phyloP scores from a whole-genome alignment of 2,888 invertebrate species.

The Osmoderma eremita region DNA sequence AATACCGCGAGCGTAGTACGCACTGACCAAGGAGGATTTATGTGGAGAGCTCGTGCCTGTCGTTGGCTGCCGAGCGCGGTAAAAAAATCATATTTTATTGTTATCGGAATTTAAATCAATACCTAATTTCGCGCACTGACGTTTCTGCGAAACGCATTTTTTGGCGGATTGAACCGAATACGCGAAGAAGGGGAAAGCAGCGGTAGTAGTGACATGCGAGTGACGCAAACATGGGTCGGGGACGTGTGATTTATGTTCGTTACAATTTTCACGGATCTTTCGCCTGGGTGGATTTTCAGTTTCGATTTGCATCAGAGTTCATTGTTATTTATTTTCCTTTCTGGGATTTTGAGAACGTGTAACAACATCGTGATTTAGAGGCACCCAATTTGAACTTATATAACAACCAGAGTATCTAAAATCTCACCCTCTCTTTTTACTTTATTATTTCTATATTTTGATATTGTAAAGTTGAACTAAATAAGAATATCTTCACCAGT shows the following conservation, averaged over 20 bases:
- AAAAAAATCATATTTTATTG: constrained; percentile 38
- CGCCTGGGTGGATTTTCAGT: neutral
- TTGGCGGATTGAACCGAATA: neutral
- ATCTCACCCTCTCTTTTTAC: no score
- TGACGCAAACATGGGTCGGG: neutral
- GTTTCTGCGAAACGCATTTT: constrained; percentile 2
- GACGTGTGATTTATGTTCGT: constrained; percentile 12
- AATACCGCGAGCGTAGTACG: neutral
- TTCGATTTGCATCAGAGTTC: no score
- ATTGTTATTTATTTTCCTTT: no score
- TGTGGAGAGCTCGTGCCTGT: neutral
- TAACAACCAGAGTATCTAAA: no score
- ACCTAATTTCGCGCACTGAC: constrained; percentile 33
- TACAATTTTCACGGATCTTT: constrained; percentile 3
- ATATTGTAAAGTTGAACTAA: no score
- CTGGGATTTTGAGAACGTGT: no score
- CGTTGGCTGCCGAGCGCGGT: constrained; percentile 6
- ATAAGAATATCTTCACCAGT: no score
- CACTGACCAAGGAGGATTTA: neutral
- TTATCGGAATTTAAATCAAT: constrained; percentile 29
- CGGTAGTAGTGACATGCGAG: neutral
- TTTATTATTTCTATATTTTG: no score
- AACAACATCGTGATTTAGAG: no score
- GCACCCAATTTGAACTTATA: no score
- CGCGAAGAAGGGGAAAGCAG: neutral